Evolutionary conservation across 2,113 vertebrate species (phyloP), one percentile per base, ranked within the genome.

Genomic region (Cathartes aura): DNA sequence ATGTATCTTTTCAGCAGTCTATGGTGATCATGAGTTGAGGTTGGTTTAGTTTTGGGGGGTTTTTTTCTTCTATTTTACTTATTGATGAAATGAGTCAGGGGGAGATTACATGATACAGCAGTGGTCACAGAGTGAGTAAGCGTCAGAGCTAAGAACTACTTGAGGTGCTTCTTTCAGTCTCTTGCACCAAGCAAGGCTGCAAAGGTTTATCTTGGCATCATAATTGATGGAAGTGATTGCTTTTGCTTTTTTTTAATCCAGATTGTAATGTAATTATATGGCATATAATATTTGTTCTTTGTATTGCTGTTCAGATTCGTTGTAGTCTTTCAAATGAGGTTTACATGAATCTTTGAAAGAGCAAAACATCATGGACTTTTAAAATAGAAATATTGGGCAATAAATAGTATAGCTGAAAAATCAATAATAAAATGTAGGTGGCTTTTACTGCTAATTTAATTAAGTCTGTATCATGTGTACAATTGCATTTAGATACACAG

Each of bases 401-500:
- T 97, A 98, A 97, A 96, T 98, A 98, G 81, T 92, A 70, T 73
- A 74, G 90, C 72, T 92, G 78, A 96, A 97, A 98, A 98, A 96
- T 97, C 93, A 97, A 93, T 98, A 97, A 90, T 86, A 96, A 98
- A 98, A 93, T 89, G 75, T 82, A 91, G 91, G 42, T 96, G 58
- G 81, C 56, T 82, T 90, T 98, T 97, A 96, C 66, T 93, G 93
- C 92, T 97, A 92, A 97, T 98, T 98, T 94, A 97, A 97, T 98
- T 97, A 98, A 95, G 64, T 95, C 82, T 93, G 67, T 83, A 84
- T 94, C 75, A 18, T 81, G 73, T 95, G 23, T 95, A 87, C 93
- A 95, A 95, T 96, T 91, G 59, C 70, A 83, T 81, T 92, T 71
- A 52, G 78, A 75, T 47, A 63, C 71, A 84, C 56, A 86, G 85